phyloP scores from a whole-genome alignment of 2,113 vertebrate species.

The Fregetta grallaria region DNA sequence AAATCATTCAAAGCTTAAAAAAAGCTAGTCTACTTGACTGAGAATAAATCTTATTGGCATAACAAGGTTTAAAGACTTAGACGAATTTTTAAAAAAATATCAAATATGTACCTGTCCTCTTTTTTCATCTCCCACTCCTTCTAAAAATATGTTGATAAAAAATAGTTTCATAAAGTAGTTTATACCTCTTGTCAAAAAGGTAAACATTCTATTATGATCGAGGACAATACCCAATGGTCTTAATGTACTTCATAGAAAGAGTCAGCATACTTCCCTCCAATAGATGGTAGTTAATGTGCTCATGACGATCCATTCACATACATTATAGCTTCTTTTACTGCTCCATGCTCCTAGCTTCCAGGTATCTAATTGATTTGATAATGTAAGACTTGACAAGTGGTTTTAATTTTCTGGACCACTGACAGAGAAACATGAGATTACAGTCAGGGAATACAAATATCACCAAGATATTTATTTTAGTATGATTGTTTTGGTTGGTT shows the following conservation, averaged over 20 bases:
- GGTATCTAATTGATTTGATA: slow-evolving; percentile 58
- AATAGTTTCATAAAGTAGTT: background rate
- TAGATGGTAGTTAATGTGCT: slow-evolving; percentile 5
- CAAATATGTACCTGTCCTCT: background rate
- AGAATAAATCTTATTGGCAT: background rate
- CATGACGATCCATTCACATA: background rate
- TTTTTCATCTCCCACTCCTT: background rate
- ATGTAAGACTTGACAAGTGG: slow-evolving; percentile 41
- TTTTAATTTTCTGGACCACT: slow-evolving; percentile 65
- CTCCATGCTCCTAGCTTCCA: slow-evolving; percentile 14
- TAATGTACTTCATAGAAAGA: background rate
- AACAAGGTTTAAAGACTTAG: background rate
- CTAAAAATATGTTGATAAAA: background rate
- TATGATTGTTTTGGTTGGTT: background rate
- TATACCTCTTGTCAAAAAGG: background rate
- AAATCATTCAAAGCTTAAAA: background rate
- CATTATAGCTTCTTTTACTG: slow-evolving; percentile 25
- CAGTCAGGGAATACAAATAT: slow-evolving; percentile 38
- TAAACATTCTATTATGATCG: background rate
- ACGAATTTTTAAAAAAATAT: background rate
- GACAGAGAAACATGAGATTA: slow-evolving; percentile 3
- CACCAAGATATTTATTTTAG: background rate
- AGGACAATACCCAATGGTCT: background rate
- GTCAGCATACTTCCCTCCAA: background rate
- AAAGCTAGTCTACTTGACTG: background rate